Evolutionary conservation across 53 echinoderm and acorn worm species (phyloP).

Genomic region (Zoroaster sp.): DNA sequence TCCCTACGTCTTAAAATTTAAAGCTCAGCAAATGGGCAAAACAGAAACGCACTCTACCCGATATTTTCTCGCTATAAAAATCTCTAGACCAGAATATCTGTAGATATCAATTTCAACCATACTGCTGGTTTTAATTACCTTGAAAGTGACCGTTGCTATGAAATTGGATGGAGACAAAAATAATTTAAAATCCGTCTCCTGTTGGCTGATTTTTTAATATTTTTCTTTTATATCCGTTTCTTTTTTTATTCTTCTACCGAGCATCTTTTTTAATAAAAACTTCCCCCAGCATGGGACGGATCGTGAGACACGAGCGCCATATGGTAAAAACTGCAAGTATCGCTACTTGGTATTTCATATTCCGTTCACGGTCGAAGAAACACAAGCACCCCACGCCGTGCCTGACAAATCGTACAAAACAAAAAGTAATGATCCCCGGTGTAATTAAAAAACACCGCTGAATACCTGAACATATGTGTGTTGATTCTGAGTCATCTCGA

Average conservation of each 20-base stretch:
- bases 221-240: background rate
- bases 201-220: background rate
- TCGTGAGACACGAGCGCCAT: background rate
- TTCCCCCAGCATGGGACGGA: background rate
- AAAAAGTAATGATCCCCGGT: background rate
- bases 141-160: background rate
- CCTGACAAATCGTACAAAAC: background rate
- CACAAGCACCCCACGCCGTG: background rate
- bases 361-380: background rate
- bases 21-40: too few species aligned
- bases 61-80: background rate
- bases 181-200: background rate
- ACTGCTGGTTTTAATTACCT: background rate
- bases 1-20: too few species aligned
- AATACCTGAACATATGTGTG: constrained; percentile 37
- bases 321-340: background rate
- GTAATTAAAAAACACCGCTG: constrained; percentile 28
- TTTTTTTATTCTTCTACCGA: background rate
- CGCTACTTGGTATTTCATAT: background rate
- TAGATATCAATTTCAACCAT: background rate
- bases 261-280: background rate
- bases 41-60: too few species aligned
- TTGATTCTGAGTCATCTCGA: constrained; percentile 21
- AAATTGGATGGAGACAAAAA: background rate
- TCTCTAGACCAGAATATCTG: background rate